Percentiles rank a stretch among this genome's conserved stretches.
Conservation (phyloP, 2,888 invertebrate genomes). For the Eristalis intricaria region DNA sequence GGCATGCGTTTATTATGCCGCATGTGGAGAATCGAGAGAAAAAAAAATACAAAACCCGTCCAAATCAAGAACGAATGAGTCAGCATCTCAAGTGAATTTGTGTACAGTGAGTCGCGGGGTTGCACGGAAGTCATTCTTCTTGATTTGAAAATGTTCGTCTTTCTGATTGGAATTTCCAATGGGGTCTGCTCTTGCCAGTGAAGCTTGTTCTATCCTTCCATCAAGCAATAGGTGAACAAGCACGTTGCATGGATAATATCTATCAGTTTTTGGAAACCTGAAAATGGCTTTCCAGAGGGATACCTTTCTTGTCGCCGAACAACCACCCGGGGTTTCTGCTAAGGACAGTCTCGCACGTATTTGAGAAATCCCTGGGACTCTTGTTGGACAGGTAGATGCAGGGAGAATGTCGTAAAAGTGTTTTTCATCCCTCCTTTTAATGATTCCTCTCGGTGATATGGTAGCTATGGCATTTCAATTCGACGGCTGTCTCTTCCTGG, state of each 20-base stretch:
- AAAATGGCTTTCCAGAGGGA: not conserved
- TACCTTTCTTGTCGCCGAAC: not conserved
- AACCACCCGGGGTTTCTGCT: not conserved
- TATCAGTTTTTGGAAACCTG: too few relatives aligned
- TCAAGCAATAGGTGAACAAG: too few relatives aligned
- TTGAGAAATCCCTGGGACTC: not conserved
- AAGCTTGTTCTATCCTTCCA: too few relatives aligned
- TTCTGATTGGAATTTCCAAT: too few relatives aligned
- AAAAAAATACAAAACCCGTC: conserved; percentile 13
- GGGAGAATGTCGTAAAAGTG: not conserved
- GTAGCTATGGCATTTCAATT: too few relatives aligned
- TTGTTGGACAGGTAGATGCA: not conserved
- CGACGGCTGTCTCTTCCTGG: too few relatives aligned
- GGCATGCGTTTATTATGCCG: conserved; percentile 21
- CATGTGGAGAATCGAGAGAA: not conserved
- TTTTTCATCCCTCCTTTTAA: not conserved
- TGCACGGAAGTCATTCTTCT: too few relatives aligned
- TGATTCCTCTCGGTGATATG: too few relatives aligned
- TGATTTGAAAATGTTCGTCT: not conserved
- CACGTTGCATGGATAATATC: too few relatives aligned
- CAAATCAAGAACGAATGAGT: conserved; percentile 40
- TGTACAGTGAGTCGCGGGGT: conserved; percentile 40
- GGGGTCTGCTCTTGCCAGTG: too few relatives aligned
- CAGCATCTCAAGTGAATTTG: conserved; percentile 32
- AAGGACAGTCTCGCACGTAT: not conserved